Base-by-base conservation (phyloP, 2,888 invertebrate genomes). In the Drosophila subquinaria region DNA sequence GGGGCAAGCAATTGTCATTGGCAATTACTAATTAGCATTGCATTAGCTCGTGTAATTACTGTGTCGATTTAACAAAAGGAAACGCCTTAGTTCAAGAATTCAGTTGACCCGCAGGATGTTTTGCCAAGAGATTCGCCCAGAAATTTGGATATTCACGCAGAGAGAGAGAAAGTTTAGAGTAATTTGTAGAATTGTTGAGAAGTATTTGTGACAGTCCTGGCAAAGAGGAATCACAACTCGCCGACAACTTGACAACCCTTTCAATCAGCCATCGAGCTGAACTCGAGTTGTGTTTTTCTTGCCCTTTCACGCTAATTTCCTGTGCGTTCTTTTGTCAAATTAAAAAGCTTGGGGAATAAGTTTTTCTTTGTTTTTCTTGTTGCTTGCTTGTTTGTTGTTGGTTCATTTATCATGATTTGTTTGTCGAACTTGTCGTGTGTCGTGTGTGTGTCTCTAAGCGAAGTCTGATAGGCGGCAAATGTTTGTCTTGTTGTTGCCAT, bases 361-460 rank as follows among this genome's bases (percentile, higher is more conserved):
- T 81, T 82, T 87, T 78, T 69, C 57, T 69, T 69, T 48, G 55
- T 45, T 59, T 47, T 70, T 57, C 56, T 66, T 6, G 27, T 27
- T 27, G 27, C 82, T 60, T 30, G 51, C 36, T 45, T 84, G 85
- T 79, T 87, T 79, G 86, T 75, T 89, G 90, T 87, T 74, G 86
- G 73, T 90, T 87, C 86, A 87, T 87, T 90, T 90, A 87, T 87
- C 86, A 87, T 87, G 86, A 90, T 90, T 89, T 87, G 90, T 90
- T 90, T 90, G 90, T 72, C 79, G 82, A 89, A 89, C 75, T 88
- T 89, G 67, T 70, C 69, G 47, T 61, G 59, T 48, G 64, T 48
- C 23, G 40, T 60, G 36, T 30, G 51, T 59, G 67, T 30, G 57
- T 27, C 33, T 53, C 36, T 38, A 43, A 51, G 52, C 43, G 72